These are phyloP conservation scores for Pachypeltis micranthus DNA, from an alignment of 1,140 invertebrate species.

Conservation along the genomic window DNA sequence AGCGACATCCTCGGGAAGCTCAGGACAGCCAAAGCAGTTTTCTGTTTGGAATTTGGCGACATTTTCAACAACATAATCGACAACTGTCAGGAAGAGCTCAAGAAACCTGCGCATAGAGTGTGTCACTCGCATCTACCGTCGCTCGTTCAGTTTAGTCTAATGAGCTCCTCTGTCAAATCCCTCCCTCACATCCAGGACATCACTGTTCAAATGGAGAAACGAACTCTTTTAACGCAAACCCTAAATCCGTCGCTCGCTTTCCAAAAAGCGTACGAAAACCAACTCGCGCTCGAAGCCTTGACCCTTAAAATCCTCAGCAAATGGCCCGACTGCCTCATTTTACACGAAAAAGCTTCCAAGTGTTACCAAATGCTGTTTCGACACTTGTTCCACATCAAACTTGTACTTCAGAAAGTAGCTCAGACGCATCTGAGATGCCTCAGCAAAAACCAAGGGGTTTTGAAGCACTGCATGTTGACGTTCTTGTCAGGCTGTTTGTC, in stretches of 20 bases:
- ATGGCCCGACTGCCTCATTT: background rate
- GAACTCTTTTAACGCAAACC: too few relatives aligned
- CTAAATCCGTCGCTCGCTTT: too few relatives aligned
- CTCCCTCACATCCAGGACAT: too few relatives aligned
- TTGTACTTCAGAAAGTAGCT: background rate
- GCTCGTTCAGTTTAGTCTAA: too few relatives aligned
- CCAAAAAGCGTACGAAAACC: too few relatives aligned
- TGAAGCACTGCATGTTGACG: background rate
- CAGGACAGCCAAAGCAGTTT: background rate
- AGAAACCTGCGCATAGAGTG: constrained; percentile 73
- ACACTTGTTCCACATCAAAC: background rate
- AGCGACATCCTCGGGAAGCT: background rate
- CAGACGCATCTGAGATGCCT: background rate
- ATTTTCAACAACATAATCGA: constrained; percentile 79
- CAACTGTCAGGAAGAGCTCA: constrained; percentile 87
- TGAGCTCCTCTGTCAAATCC: too few relatives aligned
- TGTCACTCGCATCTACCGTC: constrained; percentile 61
- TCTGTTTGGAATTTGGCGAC: background rate
- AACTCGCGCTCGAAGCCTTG: background rate
- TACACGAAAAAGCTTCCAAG: background rate
- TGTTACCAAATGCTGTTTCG: background rate
- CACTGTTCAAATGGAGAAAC: too few relatives aligned
- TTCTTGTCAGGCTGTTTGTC: background rate
- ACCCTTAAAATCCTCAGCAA: background rate
- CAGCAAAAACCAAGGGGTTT: background rate